Base-by-base conservation (phyloP, 2,113 vertebrate genomes). In the Syrmaticus mikado region DNA sequence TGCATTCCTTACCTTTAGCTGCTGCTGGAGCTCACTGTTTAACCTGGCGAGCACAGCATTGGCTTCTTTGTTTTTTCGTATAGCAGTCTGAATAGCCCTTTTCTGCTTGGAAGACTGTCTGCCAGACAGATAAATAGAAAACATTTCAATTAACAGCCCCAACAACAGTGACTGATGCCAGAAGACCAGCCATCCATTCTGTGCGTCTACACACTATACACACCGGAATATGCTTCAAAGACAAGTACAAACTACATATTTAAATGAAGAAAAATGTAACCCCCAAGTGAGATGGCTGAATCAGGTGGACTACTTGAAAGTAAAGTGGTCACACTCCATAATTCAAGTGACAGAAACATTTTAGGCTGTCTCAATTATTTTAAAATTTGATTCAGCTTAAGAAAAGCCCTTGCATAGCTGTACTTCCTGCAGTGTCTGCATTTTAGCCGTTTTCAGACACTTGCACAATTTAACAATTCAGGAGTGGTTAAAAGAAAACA, bases 11-110 rank as follows among this genome's bases (percentile, higher is more conserved):
- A 99, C 99, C 99, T 99, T 99, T 67, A 99, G 98, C 90, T 99
- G 98, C 97, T 99, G 99, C 55, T 99, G 99, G 55, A 99, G 99
- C 90, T 99, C 99, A 78, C 99, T 99, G 94, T 99, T 99, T 92
- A 99, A 96, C 70, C 99, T 98, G 74, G 98, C 98, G n/a, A 99
- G 97, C 65, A 99, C 99, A 5, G 98, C 99, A 61, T 99, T 99
- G 88, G 98, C 98, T 96, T 99, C 99, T 97, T 98, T 99, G 97
- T 99, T 99, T 97, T 99, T 99, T 13, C 99, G 98, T 94, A 99
- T 99, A 34, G 99, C 98, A 5, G 98, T 98, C 93, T 99, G 99
- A 97, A 99, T 99, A 88, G 98, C 98, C 94, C 98, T 98, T 98
- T 99, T 99, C 98, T 99, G 98, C 72, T 97, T 98, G 97, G 98